A percentile compares a stretch with the other conserved stretches of the same genome.
These are phyloP conservation scores for Geophilus truncorum DNA, from an alignment of 2,888 invertebrate species.

Conservation along the genomic window DNA sequence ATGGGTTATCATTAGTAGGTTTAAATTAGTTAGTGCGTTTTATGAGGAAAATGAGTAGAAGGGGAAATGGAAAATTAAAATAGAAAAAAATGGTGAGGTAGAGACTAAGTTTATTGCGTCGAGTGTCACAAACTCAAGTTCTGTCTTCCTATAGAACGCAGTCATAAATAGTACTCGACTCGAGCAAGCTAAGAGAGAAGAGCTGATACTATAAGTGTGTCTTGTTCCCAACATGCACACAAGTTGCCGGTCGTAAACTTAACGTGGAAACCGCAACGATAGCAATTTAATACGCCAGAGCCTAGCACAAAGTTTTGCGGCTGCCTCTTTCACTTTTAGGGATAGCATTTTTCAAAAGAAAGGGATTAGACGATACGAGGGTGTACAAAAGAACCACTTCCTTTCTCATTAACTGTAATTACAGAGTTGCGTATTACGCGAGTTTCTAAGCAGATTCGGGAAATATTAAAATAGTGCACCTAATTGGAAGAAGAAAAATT, in stretches of 20 bases:
- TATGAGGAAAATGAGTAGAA: background rate
- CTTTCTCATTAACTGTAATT: conserved; percentile 1
- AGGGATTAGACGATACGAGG: background rate
- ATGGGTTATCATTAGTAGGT: background rate
- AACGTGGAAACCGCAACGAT: conserved; percentile 23
- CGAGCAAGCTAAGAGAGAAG: background rate
- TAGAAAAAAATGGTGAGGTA: background rate
- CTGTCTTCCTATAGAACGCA: background rate
- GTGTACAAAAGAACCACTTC: background rate
- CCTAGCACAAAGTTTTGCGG: conserved; percentile 22
- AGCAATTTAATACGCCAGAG: conserved; percentile 24
- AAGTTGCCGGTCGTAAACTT: conserved; percentile 20
- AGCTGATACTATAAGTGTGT: conserved; percentile 19
- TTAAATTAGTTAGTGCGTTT: background rate
- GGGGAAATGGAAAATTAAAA: background rate
- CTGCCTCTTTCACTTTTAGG: conserved; percentile 13
- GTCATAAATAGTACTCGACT: background rate
- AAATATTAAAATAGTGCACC: background rate
- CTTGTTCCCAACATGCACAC: conserved; percentile 10
- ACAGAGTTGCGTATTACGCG: background rate
- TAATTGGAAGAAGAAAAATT: background rate
- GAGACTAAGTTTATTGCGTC: background rate
- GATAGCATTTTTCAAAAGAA: conserved; percentile 12
- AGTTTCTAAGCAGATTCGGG: background rate
- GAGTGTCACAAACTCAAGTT: conserved; percentile 4